These are phyloP conservation scores for Crocuta crocuta DNA, from an alignment of 2,113 vertebrate genomes.

Conservation along the genomic window DNA sequence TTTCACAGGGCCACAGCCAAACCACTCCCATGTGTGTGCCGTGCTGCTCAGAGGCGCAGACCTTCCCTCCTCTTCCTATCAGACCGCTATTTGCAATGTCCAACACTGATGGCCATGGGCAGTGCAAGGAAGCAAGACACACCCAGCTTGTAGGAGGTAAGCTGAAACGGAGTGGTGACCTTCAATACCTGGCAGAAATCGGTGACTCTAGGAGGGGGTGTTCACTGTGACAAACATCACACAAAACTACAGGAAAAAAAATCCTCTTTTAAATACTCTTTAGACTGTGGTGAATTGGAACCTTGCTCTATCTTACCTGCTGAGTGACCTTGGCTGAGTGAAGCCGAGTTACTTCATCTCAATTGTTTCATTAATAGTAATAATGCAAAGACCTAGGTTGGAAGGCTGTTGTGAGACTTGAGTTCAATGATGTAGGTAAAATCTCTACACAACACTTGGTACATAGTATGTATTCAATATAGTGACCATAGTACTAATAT, in stretches of 20 bases:
- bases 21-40: rapidly evolving
- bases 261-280: background rate
- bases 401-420: background rate
- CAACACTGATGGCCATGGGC: background rate
- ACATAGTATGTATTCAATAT: background rate
- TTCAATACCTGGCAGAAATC: background rate
- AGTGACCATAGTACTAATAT: background rate
- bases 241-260: background rate
- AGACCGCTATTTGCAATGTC: rapidly evolving
- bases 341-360: background rate
- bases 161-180: background rate
- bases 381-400: background rate
- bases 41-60: background rate
- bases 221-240: background rate
- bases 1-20: background rate
- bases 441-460: background rate
- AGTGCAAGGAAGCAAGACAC: background rate
- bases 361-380: background rate
- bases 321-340: background rate
- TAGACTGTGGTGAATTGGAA: background rate
- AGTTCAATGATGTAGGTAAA: background rate
- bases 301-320: background rate
- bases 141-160: background rate
- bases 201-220: background rate
- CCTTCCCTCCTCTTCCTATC: background rate